Evolutionary conservation across 2,797 vertebrate genomes (phyloP), one percentile per base, ranked within the genome.

Genomic region (Hemibagrus guttatus): DNA sequence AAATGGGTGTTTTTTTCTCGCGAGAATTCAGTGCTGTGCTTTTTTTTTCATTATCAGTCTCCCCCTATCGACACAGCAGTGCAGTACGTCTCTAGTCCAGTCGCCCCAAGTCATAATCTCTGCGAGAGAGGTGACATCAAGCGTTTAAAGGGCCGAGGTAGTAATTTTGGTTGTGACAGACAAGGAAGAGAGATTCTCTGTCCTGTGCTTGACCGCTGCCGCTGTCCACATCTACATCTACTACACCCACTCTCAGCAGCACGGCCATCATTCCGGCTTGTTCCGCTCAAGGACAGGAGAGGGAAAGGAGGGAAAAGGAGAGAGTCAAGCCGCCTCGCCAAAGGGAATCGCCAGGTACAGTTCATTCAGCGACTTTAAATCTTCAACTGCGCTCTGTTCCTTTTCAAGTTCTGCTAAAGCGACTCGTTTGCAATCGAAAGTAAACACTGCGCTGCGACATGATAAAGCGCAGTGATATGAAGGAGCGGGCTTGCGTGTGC

Each of bases 281-380:
- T 88, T 79, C 71, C 85, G 84, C 87, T 87, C 83, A 89, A 89
- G 90, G 92, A 90, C 90, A 66, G 85, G 84, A 75, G 88, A 89
- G 86, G 86, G 84, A 72, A 86, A 85, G 54, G 79, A 88, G 75
- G 66, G 71, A 61, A 81, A 81, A 75, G 83, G 74, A 84, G 85
- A 80, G 69, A 74, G 75, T 72, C 71, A 84, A 87, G 79, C 86
- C 59, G 89, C 88, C 80, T 88, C 85, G 56, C 49, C 64, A 83
- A 84, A 87, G 49, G 88, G 68, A 86, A 59, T 84, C 83, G 54
- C 68, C 90, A 92, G 92, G 92, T 92, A 92, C 85, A 84, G 23
- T 68, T 66, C 72, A 89, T 87, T 84, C 75, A 83, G 35, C 79
- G 79, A 72, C 82, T 85, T 28, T 74, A 64, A 46, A 75, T n/a